phyloP scores from a whole-genome alignment of 2,113 vertebrate species.

The Phylloscopus whistleri region DNA sequence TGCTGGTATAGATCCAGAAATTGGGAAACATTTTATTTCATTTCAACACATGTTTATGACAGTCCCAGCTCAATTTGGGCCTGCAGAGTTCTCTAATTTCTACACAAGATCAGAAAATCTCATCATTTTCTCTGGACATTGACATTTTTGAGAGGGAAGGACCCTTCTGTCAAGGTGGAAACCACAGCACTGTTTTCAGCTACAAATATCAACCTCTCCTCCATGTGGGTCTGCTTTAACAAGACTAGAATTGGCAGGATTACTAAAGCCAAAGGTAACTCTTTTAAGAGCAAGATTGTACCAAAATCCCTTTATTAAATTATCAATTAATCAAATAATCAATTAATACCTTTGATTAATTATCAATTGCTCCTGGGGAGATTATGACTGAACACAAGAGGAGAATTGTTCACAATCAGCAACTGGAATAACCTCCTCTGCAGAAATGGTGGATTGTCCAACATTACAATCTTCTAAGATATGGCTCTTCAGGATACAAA shows the following conservation, averaged over 20 bases:
- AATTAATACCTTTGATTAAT: fast-evolving
- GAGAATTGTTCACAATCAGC: background rate
- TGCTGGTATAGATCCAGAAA: background rate
- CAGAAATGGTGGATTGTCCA: background rate
- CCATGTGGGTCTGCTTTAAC: background rate
- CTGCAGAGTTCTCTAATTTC: background rate
- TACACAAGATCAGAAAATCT: background rate
- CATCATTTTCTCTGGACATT: background rate
- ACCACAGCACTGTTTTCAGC: background rate
- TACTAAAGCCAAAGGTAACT: background rate
- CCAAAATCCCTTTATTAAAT: background rate
- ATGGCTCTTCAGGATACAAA: background rate
- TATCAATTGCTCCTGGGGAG: background rate
- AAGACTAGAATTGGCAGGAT: background rate
- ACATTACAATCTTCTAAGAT: background rate
- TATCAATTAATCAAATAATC: too few species aligned
- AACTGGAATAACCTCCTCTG: background rate
- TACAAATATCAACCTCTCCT: background rate
- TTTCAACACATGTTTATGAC: background rate
- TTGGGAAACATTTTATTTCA: background rate
- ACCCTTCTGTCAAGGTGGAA: background rate
- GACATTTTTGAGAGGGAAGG: background rate
- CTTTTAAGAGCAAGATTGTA: background rate
- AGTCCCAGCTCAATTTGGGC: background rate
- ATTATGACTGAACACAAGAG: background rate